phyloP scores from a whole-genome alignment of 2,113 vertebrate genomes.

The Acanthochromis polyacanthus region DNA sequence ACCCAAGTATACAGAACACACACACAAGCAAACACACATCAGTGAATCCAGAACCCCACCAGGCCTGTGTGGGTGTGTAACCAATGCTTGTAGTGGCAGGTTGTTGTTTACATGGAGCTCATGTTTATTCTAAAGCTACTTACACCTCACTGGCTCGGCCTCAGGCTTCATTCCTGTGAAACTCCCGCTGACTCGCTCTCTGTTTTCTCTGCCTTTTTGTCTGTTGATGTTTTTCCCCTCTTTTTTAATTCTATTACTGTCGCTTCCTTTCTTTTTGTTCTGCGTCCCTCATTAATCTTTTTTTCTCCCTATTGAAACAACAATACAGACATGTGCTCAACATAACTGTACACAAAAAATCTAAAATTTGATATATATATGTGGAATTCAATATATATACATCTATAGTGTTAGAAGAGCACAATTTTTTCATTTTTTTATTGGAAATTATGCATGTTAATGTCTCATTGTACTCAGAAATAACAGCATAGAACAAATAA shows the following conservation, averaged over 20 bases:
- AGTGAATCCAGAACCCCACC: constrained; percentile 65
- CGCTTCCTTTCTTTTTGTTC: constrained; percentile 14
- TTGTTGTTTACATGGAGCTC: constrained; percentile 80
- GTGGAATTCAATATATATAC: no score
- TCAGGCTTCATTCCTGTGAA: constrained; percentile 67
- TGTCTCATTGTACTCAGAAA: no score
- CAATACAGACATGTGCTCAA: no score
- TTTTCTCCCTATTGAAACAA: no score
- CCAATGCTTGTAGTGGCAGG: constrained; percentile 72
- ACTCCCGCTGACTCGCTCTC: constrained; percentile 67
- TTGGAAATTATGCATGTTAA: no score
- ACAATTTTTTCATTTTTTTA: no score
- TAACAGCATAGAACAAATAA: no score
- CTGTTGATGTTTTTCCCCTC: constrained; percentile 48
- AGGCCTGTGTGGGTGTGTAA: constrained; percentile 72
- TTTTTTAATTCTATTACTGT: constrained; percentile 22
- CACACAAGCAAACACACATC: constrained; percentile 60
- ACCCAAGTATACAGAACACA: constrained; percentile 48
- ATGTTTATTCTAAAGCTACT: constrained; percentile 81
- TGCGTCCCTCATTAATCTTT: not conserved
- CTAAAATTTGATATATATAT: no score
- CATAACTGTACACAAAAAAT: no score
- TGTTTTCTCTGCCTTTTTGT: constrained; percentile 62
- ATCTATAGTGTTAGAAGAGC: no score
- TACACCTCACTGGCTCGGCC: constrained; percentile 74